Base-by-base conservation (phyloP, 2,888 invertebrate genomes). In the Bursaphelenchus okinawaensis region DNA sequence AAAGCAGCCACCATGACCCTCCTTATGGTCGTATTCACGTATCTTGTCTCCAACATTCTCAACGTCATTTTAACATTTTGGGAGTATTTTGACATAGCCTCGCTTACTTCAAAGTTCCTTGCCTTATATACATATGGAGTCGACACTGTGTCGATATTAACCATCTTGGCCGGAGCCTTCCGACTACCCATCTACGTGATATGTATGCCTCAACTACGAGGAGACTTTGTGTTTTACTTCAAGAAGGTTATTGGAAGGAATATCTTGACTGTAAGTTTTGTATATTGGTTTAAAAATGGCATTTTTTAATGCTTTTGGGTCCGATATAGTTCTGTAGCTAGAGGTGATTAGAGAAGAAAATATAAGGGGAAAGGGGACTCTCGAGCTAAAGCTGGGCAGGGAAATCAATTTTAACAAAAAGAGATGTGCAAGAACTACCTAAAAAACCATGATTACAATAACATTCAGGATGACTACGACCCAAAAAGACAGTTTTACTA, bases 61-160 rank as follows among this genome's bases (percentile, higher is more conserved):
- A 79, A 79, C 66, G 79, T 79, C 51, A 65, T 77, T 12, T 69
- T 79, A 31, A 79, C 78, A 12, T 69, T 79, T 9, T 79, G 78
- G 78, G 79, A 79, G 61, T 77, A 79, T 63, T 73, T 78, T 55
- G 78, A 79, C 55, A 64, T 65, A 12, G 63, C 54, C 16, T 54
- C 68, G n/a, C 51, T 69, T 12, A 59, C 29, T 9, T 52, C 23
- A 20, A 65, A 58, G 8, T 70, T 73, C 52, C 62, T 66, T 40
- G 69, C 69, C 2, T 79, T 79, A 68, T 79, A 79, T 62, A 71
- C 75, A 55, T 75, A 76, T 64, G 70, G 78, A 8, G 79, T 79
- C 0, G 79, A 79, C 66, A 65, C 74, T 19, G 79, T 69, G 9
- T 69, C 69, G 0, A 70, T 70, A 4, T 65, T 75, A 23, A 79